Evolutionary conservation across 2,888 invertebrate genomes (phyloP).

Genomic region (Archips xylosteana): DNA sequence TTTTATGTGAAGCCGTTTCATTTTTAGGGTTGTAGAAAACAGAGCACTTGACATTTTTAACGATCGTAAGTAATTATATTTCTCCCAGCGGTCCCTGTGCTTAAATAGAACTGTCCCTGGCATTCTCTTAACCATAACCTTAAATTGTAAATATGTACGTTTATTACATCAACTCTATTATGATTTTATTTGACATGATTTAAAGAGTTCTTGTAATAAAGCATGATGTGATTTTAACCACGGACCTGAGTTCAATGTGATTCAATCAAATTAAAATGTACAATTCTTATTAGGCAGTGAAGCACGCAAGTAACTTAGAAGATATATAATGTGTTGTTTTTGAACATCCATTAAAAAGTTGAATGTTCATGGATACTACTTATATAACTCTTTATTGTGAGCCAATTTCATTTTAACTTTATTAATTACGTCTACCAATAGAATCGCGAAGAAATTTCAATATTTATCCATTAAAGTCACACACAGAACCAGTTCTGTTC

Average conservation of each 20-base stretch:
- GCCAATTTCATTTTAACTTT: not conserved
- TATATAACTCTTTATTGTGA: not conserved
- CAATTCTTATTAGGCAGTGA: not conserved
- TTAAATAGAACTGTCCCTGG: not conserved
- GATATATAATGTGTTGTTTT: too few species aligned
- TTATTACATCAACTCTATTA: not conserved
- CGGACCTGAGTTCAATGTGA: too few species aligned
- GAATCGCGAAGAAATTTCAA: not conserved
- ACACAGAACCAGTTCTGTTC: conserved; percentile 2
- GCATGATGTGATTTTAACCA: too few species aligned
- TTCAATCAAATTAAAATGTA: not conserved
- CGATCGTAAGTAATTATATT: not conserved
- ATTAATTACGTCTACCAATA: not conserved
- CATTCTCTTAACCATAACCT: not conserved
- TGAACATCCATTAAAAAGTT: not conserved
- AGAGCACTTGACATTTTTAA: not conserved
- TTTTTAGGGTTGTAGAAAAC: not conserved
- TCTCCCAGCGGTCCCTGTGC: not conserved
- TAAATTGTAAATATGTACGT: not conserved
- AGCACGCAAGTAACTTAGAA: too few species aligned
- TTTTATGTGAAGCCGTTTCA: not conserved
- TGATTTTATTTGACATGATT: not conserved
- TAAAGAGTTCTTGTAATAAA: not conserved
- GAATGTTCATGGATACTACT: not conserved
- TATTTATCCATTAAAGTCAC: not conserved